These are phyloP conservation scores for Macquaria australasica DNA, from an alignment of 2,113 vertebrate genomes.

Conservation along the genomic window DNA sequence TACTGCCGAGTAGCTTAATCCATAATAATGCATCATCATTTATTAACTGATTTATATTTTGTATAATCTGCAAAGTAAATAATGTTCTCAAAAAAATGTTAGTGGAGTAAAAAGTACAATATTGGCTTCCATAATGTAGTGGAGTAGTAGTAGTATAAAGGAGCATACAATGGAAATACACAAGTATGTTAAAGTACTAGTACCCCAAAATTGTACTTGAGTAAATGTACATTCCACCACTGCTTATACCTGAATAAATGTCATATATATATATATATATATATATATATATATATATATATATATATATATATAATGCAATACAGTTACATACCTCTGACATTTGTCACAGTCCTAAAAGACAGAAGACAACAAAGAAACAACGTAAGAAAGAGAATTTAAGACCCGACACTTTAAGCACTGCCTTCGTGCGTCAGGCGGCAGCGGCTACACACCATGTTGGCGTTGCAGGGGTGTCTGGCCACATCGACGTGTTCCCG, in stretches of 20 bases:
- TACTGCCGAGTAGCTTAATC: background rate
- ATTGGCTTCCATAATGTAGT: too few relatives aligned
- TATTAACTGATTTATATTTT: background rate
- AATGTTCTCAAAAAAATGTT: background rate
- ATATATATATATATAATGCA: rapidly evolving
- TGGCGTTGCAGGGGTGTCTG: constrained; percentile 94
- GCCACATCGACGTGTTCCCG: constrained; percentile 91
- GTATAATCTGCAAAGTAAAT: background rate
- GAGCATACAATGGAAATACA: background rate
- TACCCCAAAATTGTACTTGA: background rate
- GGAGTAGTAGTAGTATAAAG: too few relatives aligned
- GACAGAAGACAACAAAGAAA: constrained; percentile 41
- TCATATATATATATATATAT: too few relatives aligned
- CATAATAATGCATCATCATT: background rate
- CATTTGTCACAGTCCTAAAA: constrained; percentile 98
- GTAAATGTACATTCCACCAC: background rate
- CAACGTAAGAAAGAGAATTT: background rate
- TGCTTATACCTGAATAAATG: background rate
- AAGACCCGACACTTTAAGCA: background rate
- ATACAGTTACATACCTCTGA: constrained; percentile 88
- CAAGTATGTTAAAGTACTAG: background rate
- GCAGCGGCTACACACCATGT: constrained; percentile 81
- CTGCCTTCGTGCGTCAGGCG: background rate
- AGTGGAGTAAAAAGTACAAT: background rate
- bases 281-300: too few relatives aligned